Evolutionary conservation across 2,888 invertebrate genomes (phyloP).

Genomic region (Drosophila lacicola): DNA sequence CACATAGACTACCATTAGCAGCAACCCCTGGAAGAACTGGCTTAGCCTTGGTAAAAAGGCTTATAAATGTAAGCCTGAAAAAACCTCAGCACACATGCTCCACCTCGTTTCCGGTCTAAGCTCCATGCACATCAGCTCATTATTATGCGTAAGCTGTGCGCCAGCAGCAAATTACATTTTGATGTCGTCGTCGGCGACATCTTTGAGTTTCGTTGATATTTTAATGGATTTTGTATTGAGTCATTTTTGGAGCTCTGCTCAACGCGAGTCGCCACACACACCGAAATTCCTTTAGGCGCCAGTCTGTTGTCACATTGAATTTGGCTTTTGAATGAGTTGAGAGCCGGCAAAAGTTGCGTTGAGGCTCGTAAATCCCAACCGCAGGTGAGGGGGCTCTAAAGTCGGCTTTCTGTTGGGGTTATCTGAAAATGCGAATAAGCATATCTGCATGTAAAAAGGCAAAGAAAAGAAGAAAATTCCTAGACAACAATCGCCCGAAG

Average conservation of each 20-base stretch:
- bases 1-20: neutral
- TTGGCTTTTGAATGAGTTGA: constrained; percentile 55
- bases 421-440: constrained; percentile 20
- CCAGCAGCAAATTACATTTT: constrained; percentile 71
- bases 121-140: constrained; percentile 50
- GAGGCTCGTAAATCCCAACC: constrained; percentile 47
- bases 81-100: constrained; percentile 31
- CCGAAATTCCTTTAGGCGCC: constrained; percentile 43
- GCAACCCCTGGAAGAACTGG: neutral
- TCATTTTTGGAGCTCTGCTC: constrained; percentile 44
- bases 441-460: constrained; percentile 38
- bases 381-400: constrained; percentile 35
- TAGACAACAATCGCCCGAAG: constrained; percentile 32
- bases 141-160: constrained; percentile 72
- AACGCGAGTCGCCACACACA: neutral
- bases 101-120: neutral
- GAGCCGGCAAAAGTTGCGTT: constrained; percentile 16
- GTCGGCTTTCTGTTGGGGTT: constrained; percentile 16
- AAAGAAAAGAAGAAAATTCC: constrained; percentile 15
- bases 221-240: constrained; percentile 78
- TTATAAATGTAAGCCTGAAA: constrained; percentile 25
- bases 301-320: constrained; percentile 70
- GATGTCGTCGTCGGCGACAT: constrained; percentile 67
- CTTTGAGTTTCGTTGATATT: constrained; percentile 74
- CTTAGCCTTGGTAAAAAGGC: constrained; percentile 31